Evolutionary conservation across 2,797 vertebrate species (phyloP).

Genomic region (Petrocephalus schoutedeni): DNA sequence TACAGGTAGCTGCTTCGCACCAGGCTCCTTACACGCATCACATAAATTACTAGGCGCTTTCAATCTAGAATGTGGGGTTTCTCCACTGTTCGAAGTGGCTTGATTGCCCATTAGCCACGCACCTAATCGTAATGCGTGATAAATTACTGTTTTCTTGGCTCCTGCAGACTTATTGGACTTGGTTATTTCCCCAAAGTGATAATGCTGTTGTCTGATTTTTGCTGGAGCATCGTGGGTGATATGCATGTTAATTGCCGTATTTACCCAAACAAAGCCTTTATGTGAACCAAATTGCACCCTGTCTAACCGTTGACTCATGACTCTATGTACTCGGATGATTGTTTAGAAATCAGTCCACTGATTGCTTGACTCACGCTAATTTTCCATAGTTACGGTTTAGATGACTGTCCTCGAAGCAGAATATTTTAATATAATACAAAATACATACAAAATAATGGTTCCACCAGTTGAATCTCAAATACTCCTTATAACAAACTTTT

Average conservation of each 20-base stretch:
- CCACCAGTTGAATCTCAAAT: background rate
- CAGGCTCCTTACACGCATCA: background rate
- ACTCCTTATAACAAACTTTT: background rate
- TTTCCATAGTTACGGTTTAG: background rate
- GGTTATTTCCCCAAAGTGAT: background rate
- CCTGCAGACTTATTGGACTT: background rate
- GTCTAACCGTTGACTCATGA: background rate
- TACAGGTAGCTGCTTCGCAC: constrained; percentile 70
- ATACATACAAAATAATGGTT: background rate
- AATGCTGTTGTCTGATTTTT: background rate
- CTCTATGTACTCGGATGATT: background rate
- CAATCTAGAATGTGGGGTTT: background rate
- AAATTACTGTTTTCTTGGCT: background rate
- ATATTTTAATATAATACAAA: background rate
- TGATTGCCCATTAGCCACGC: background rate
- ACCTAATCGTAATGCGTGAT: background rate
- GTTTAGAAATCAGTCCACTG: background rate
- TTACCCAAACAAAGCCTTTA: background rate
- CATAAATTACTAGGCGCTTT: background rate
- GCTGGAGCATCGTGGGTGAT: background rate
- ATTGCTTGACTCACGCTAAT: background rate
- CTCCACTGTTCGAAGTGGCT: background rate
- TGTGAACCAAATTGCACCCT: background rate
- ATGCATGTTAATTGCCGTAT: background rate
- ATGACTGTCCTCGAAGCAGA: background rate